These are phyloP conservation scores for Ormia ochracea DNA, from an alignment of 2,888 invertebrate species.

Conservation along the genomic window DNA sequence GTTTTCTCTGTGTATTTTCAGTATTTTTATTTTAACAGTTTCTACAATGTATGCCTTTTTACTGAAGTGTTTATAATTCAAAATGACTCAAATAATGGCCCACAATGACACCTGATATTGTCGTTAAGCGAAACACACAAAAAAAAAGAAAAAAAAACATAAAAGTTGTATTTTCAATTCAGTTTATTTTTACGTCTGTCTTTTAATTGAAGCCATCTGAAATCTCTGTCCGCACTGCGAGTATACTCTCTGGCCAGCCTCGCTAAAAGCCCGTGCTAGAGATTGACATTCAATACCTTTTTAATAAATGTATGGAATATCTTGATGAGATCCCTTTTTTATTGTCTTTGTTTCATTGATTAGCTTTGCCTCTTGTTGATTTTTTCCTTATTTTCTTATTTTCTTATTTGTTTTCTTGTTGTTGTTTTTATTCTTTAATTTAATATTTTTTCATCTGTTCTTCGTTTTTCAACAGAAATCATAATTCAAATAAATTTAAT, in stretches of 20 bases:
- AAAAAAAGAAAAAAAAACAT: slow-evolving; percentile 5
- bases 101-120: slow-evolving; percentile 76
- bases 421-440: slow-evolving; percentile 16
- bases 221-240: neutral
- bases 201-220: neutral
- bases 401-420: too few relatives aligned
- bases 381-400: neutral
- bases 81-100: slow-evolving; percentile 74
- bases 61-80: slow-evolving; percentile 71
- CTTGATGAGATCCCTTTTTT: slow-evolving; percentile 47
- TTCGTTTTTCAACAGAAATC: slow-evolving; percentile 73
- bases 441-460: slow-evolving; percentile 11
- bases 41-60: slow-evolving; percentile 65
- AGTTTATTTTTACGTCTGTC: slow-evolving; percentile 5
- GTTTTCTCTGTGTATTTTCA: neutral
- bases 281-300: slow-evolving; percentile 57
- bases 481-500: slow-evolving; percentile 76
- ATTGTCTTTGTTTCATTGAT: slow-evolving; percentile 40
- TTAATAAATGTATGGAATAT: slow-evolving; percentile 55
- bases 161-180: slow-evolving; percentile 41
- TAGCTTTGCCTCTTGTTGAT: slow-evolving; percentile 44
- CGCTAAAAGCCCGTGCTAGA: slow-evolving; percentile 7
- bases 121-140: slow-evolving; percentile 48
- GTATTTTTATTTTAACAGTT: neutral
- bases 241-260: neutral